These are phyloP conservation scores for Monodelphis domestica DNA, from an alignment of 2,797 vertebrate species.

Conservation along the genomic window DNA sequence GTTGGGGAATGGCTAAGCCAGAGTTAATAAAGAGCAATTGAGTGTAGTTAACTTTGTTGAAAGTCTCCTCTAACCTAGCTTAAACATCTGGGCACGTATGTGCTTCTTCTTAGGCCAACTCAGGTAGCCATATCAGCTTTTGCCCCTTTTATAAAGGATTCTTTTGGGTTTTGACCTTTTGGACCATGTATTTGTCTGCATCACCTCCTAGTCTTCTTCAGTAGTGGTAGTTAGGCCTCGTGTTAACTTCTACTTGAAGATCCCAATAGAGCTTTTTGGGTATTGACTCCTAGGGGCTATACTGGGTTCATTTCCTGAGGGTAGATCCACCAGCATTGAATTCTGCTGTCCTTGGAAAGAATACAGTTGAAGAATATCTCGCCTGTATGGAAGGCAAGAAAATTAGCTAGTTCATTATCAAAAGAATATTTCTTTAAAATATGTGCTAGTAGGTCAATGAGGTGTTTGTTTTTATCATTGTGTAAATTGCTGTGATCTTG, in stretches of 20 bases:
- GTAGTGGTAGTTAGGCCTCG: slow-evolving; percentile 17
- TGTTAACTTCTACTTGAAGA: neutral
- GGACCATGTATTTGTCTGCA: slow-evolving; percentile 29
- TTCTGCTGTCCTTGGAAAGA: slow-evolving; percentile 10
- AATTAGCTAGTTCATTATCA: slow-evolving; percentile 27
- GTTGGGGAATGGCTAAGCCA: too few relatives aligned
- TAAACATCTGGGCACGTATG: neutral
- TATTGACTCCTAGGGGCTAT: slow-evolving; percentile 24
- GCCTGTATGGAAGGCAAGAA: slow-evolving; percentile 3
- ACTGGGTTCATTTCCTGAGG: slow-evolving; percentile 26
- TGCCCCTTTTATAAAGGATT: neutral
- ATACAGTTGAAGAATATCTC: neutral
- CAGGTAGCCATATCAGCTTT: too few relatives aligned
- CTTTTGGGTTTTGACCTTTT: slow-evolving; percentile 10
- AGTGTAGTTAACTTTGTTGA: neutral
- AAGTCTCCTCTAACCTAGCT: neutral
- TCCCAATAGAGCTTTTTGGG: slow-evolving; percentile 7
- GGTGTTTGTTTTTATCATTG: neutral
- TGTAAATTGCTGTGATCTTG: slow-evolving; percentile 29
- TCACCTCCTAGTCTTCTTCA: slow-evolving; percentile 10
- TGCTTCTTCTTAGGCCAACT: neutral
- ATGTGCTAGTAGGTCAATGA: slow-evolving; percentile 39
- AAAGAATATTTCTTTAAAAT: slow-evolving; percentile 20
- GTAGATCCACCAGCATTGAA: slow-evolving; percentile 18
- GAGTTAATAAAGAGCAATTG: neutral